A percentile compares a stretch with the other conserved stretches of the same genome.
These are phyloP conservation scores for Psephotus haematonotus DNA, from an alignment of 2,113 vertebrate species.

Conservation along the genomic window DNA sequence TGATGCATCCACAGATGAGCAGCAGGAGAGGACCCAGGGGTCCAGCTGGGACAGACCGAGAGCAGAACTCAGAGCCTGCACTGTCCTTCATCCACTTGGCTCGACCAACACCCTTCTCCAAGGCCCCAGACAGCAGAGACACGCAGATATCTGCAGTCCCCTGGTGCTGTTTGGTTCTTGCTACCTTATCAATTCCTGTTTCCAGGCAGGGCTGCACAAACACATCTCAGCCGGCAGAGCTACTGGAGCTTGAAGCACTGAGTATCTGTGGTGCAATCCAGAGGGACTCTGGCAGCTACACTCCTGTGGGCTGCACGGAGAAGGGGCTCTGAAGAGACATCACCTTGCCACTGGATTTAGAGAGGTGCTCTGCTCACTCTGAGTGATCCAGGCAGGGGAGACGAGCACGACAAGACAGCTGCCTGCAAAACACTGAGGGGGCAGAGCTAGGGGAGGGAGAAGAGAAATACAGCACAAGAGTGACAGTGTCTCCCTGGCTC, in stretches of 20 bases:
- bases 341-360: background rate
- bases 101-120: background rate
- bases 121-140: background rate
- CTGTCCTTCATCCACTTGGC: background rate
- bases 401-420: background rate
- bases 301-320: background rate
- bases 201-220: conserved; percentile 1
- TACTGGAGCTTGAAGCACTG: background rate
- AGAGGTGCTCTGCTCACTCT: background rate
- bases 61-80: background rate
- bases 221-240: background rate
- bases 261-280: conserved; percentile 52
- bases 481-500: background rate
- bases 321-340: background rate
- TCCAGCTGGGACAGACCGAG: background rate
- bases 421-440: background rate
- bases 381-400: background rate
- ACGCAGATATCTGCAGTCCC: background rate
- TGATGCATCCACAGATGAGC: background rate
- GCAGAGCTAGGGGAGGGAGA: background rate
- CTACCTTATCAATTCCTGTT: background rate
- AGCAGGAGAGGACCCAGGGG: background rate
- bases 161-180: background rate
- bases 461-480: fast-evolving
- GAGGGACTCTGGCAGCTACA: conserved; percentile 10